Base-by-base conservation (phyloP, 2,888 invertebrate species). In the Lagria hirta region DNA sequence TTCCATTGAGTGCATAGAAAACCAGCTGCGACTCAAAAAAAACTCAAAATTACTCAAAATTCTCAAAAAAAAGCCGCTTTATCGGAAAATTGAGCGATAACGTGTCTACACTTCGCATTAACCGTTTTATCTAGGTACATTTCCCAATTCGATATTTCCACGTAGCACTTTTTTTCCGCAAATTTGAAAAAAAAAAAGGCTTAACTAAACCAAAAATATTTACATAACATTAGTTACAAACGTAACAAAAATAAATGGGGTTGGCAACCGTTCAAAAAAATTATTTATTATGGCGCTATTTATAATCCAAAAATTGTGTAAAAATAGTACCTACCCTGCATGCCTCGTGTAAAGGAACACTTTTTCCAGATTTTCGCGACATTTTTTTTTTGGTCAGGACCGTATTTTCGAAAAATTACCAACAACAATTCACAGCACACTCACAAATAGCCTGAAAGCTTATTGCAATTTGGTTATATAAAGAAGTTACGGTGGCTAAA, bases 271-370 rank as follows among this genome's bases (percentile, higher is more conserved):
- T 24, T 30, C 46, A 30, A 46, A 41, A 46, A 35, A 16, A 8
- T 29, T 11, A 26, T 27, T 33, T 32, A 20, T 24, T 41, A 33
- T 27, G 12, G 17, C 21, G 18, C 24, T 29, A 43, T 26, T 37
- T 30, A 10, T 36, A 36, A 15, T 14, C n/a, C 43, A 46, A 47
- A 43, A 36, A 44, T 50, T 46, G 32, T 50, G 52, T 26, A 45
- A 37, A 38, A 50, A 46, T 48, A 55, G 41, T 34, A 35, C 45
- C 58, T 64, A 65, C 64, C 64, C 65, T 66, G 58, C 56, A 63
- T 47, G 56, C 62, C 59, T 57, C 60, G 36, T 60, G 61, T 21
- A 65, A 60, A 29, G 61, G 61, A 16, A 51, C 56, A 10, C 52
- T 43, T 28, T 46, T 44, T 52, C 60, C 60, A 43, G 53, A 55